Percentiles rank a stretch among this genome's conserved stretches.
These are phyloP conservation scores for Diorhabda carinulata DNA, from an alignment of 1,140 invertebrate species.

Conservation along the genomic window DNA sequence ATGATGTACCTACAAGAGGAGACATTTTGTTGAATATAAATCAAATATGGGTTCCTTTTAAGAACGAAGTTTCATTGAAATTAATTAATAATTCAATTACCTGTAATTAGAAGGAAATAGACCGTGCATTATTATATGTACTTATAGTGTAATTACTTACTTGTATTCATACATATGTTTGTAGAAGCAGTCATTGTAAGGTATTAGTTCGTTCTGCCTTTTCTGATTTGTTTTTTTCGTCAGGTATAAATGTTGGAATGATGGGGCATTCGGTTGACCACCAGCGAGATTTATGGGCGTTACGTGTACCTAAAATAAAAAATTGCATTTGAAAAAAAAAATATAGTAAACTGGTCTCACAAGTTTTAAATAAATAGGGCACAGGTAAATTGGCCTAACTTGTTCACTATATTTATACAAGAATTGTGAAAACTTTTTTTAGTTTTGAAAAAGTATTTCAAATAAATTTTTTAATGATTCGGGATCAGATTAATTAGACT, in stretches of 20 bases:
- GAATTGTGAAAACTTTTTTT: too few species aligned
- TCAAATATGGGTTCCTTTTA: too few species aligned
- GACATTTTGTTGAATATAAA: background rate
- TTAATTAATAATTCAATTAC: too few species aligned
- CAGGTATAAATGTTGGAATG: constrained; percentile 83
- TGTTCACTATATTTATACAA: constrained; percentile 67
- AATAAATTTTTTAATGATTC: too few species aligned
- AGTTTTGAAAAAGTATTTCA: too few species aligned
- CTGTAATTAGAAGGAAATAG: too few species aligned
- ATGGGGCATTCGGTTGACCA: constrained; percentile 84
- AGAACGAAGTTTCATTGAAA: too few species aligned
- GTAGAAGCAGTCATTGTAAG: constrained; percentile 96
- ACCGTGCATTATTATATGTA: too few species aligned
- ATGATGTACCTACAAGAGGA: constrained; percentile 65
- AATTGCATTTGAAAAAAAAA: background rate
- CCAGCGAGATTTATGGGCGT: constrained; percentile 86
- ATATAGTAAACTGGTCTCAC: background rate
- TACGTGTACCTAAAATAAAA: constrained; percentile 59
- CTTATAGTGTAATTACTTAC: background rate
- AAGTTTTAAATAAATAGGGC: background rate
- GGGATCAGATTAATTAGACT: too few species aligned
- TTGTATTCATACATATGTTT: constrained; percentile 87
- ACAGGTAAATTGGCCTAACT: constrained; percentile 11
- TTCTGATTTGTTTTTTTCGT: constrained; percentile 89
- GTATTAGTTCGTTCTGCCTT: constrained; percentile 90